Base-by-base conservation (phyloP, 1,140 invertebrate genomes). In the Ruditapes philippinarum region DNA sequence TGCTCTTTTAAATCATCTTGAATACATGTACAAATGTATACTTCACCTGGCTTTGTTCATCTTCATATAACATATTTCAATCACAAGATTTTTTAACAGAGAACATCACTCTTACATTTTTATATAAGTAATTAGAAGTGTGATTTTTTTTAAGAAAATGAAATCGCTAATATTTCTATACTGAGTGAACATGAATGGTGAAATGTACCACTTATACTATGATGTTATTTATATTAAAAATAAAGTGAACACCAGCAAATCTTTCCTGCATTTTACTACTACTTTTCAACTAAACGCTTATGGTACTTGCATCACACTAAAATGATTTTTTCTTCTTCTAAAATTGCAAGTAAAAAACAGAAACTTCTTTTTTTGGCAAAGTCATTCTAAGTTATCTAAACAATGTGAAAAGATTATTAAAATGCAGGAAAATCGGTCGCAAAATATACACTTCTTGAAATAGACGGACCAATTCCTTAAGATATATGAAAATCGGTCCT, bases 181-280 rank as follows among this genome's bases (percentile, higher is more conserved):
- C n/a, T n/a, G 7, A 14, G 33, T 36, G 65, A 70, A 38, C 25
- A 38, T 40, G 36, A 38, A n/a, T n/a, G n/a, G 65, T 31, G 54
- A 70, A 70, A 36, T 36, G 38, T 70, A 38, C 38, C 65, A 70
- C 65, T 70, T 31, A 36, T 36, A 38, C 19, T 38, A 70, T 70
- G 57, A 62, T 62, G 28, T 62, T n/a, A 62, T 28, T 4, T 62
- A 62, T 62, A 62, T 28, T 28, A 62, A 28, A 25, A 28, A 33
- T 70, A n/a, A 38, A 17, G 65, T 70, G 65, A 70, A 70, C 65
- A 70, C 65, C 14, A 70, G 65, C 36, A n/a, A 14, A 62, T 12
- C 7, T 40, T 33, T 19, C 65, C 22, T 70, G 65, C 65, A 70
- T 70, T 70, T 70, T 22, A 70, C 33, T 70, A 70, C 38, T 40